phyloP scores from a whole-genome alignment of 2,113 vertebrate species.

The Pterophyllum scalare region DNA sequence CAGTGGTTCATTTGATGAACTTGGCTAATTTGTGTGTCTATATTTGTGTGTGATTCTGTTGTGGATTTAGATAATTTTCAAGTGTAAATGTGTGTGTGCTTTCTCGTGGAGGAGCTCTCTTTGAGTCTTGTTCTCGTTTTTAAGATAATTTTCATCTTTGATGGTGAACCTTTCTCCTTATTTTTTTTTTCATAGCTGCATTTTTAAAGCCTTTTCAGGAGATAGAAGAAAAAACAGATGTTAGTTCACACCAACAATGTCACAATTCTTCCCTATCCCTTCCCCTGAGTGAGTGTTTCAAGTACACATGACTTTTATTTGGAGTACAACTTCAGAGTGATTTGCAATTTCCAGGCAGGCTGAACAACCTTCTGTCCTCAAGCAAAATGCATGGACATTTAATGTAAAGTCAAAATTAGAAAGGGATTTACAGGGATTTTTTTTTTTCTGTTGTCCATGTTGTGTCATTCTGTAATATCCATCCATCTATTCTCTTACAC shows the following conservation, averaged over 20 bases:
- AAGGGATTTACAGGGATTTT: not conserved
- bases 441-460: not conserved
- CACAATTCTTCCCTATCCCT: not conserved
- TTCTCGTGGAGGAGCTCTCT: not conserved
- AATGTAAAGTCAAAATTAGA: not conserved
- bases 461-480: slow-evolving; percentile 17
- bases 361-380: not conserved
- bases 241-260: slow-evolving; percentile 1
- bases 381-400: slow-evolving; percentile 2
- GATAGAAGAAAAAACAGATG: not conserved
- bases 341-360: not conserved
- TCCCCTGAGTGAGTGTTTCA: not conserved
- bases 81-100: not conserved
- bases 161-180: not conserved
- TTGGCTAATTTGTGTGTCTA: slow-evolving; percentile 73
- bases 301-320: not conserved
- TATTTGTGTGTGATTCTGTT: slow-evolving; percentile 28
- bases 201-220: not conserved
- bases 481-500: too few relatives aligned
- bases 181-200: not conserved
- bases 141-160: not conserved
- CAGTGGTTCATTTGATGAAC: slow-evolving; percentile 69
- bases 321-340: not conserved
- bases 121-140: not conserved
- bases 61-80: slow-evolving; percentile 24